These are phyloP conservation scores for Caradrina kadenii DNA, from an alignment of 2,888 invertebrate genomes.

Conservation along the genomic window DNA sequence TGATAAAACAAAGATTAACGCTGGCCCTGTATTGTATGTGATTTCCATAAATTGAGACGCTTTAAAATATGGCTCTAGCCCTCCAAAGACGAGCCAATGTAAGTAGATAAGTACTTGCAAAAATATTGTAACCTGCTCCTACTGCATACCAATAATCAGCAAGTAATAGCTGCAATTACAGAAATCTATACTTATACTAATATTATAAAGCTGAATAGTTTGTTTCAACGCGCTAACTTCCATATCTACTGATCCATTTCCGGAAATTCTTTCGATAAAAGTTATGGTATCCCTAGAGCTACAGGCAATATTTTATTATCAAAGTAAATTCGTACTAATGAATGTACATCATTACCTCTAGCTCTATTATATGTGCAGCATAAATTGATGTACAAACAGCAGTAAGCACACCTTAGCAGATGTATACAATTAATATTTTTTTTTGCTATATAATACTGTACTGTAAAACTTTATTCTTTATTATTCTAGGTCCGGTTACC, in stretches of 20 bases:
- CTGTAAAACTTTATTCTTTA: constrained; percentile 2
- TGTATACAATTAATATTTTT: not conserved
- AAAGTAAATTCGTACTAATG: too few relatives aligned
- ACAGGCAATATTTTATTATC: too few relatives aligned
- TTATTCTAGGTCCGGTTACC: constrained; percentile 97
- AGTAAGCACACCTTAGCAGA: too few relatives aligned
- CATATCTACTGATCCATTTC: not conserved
- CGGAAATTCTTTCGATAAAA: not conserved
- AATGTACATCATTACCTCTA: not conserved
- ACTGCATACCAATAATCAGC: not conserved
- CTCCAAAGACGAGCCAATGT: constrained; percentile 94
- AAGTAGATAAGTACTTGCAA: constrained; percentile 81
- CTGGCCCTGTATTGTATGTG: not conserved
- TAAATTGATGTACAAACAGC: not conserved
- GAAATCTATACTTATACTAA: too few relatives aligned
- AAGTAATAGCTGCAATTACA: too few relatives aligned
- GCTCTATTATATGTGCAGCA: not conserved
- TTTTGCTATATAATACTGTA: not conserved
- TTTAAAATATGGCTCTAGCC: constrained; percentile 91
- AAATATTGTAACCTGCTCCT: not conserved
- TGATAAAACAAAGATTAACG: not conserved
- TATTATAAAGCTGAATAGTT: too few relatives aligned
- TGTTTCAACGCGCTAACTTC: too few relatives aligned
- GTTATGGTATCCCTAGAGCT: not conserved
- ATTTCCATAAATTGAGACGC: not conserved